Conservation (phyloP, 92 coral and sea anemone genomes). For the Porites lobata region DNA sequence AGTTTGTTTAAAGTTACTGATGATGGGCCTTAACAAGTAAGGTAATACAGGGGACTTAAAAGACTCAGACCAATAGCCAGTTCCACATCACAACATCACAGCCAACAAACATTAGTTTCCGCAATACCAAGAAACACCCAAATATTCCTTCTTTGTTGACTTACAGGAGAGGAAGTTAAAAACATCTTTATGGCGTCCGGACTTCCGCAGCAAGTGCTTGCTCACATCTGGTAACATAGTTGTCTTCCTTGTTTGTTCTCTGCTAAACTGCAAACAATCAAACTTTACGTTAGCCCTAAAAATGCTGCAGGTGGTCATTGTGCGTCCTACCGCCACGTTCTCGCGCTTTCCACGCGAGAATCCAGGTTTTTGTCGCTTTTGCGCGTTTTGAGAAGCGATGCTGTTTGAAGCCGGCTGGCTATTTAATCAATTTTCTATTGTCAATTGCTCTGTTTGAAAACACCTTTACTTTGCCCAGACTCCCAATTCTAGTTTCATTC, state of each 20-base stretch:
- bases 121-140: neutral
- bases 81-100: no score
- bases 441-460: neutral
- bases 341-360: no score
- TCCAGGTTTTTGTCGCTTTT: no score
- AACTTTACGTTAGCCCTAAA: neutral
- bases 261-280: neutral
- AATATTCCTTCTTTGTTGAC: neutral
- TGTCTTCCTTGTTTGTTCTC: neutral
- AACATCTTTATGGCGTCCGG: conserved; percentile 97
- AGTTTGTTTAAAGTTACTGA: no score
- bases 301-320: neutral
- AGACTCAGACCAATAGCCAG: no score
- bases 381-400: no score
- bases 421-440: neutral
- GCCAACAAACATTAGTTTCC: neutral
- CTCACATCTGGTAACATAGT: conserved; percentile 90
- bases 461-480: neutral
- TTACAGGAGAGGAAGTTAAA: conserved; percentile 93
- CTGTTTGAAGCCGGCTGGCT: no score
- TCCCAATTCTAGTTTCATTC: no score
- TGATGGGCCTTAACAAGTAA: no score
- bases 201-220: conserved; percentile 90
- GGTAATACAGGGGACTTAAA: no score
- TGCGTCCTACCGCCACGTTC: no score